Evolutionary conservation across 2,888 invertebrate genomes (phyloP).

Genomic region (Idaea biselata): DNA sequence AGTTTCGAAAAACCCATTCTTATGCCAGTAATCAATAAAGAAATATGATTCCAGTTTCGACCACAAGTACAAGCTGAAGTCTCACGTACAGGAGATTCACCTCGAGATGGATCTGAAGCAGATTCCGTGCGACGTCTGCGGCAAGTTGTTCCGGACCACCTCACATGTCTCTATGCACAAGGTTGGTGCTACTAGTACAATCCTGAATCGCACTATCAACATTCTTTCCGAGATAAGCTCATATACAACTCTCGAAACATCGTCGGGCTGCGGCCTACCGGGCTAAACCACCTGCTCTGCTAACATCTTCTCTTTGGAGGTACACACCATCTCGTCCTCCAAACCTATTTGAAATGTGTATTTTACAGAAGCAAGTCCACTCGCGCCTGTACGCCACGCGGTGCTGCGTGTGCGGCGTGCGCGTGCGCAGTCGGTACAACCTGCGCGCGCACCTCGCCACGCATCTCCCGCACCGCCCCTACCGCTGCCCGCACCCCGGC

Average conservation of each 20-base stretch:
- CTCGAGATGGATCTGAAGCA: slow-evolving; percentile 37
- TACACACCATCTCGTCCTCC: too few relatives aligned
- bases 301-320: too few relatives aligned
- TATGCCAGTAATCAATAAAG: background rate
- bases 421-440: slow-evolving; percentile 33
- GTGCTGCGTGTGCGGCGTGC: slow-evolving; percentile 33
- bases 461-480: slow-evolving; percentile 46
- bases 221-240: too few relatives aligned
- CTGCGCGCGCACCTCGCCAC: slow-evolving; percentile 41
- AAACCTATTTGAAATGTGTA: too few relatives aligned
- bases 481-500: slow-evolving; percentile 49
- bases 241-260: too few relatives aligned
- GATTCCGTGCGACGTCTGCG: slow-evolving; percentile 42
- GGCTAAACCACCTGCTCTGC: too few relatives aligned
- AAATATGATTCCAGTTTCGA: slow-evolving; percentile 38
- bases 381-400: background rate
- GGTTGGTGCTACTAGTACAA: slow-evolving; percentile 28
- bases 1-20: background rate
- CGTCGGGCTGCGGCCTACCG: too few relatives aligned
- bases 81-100: slow-evolving; percentile 49
- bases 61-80: slow-evolving; percentile 32
- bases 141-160: slow-evolving; percentile 39
- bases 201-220: too few relatives aligned
- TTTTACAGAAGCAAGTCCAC: too few relatives aligned
- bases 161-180: slow-evolving; percentile 35